Percentiles rank a stretch among this genome's conserved stretches.
Evolutionary conservation across 1,140 invertebrate species (phyloP).

Genomic region (Drosophila busckii): DNA sequence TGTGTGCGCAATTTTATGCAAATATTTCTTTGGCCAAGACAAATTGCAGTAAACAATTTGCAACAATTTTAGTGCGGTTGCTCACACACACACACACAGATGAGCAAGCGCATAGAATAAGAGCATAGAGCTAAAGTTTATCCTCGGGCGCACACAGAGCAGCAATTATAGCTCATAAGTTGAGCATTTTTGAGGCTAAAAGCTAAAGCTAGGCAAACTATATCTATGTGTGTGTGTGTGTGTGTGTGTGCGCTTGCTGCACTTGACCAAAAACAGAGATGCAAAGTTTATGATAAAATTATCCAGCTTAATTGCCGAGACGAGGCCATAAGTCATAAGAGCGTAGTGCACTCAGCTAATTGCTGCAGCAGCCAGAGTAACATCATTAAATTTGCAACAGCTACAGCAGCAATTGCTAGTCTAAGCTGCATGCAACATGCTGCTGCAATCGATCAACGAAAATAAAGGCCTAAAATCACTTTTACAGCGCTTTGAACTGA

Average conservation of each 20-base stretch:
- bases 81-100: too few species aligned
- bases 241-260: conserved; percentile 5
- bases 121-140: not conserved
- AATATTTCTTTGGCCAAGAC: conserved; percentile 71
- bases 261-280: conserved; percentile 49
- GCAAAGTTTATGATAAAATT: conserved; percentile 75
- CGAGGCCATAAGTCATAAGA: conserved; percentile 39
- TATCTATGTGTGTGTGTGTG: conserved; percentile 2
- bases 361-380: conserved; percentile 31
- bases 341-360: conserved; percentile 34
- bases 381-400: conserved; percentile 23
- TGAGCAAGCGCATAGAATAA: not conserved
- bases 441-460: too few species aligned
- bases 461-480: conserved; percentile 5
- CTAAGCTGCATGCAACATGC: too few species aligned
- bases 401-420: not conserved
- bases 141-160: conserved; percentile 16
- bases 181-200: conserved; percentile 51
- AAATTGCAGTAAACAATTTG: conserved; percentile 75
- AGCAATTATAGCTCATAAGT: conserved; percentile 62
- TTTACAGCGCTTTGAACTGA: conserved; percentile 48
- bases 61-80: conserved; percentile 54
- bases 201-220: conserved; percentile 19
- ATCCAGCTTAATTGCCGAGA: conserved; percentile 66
- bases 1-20: conserved; percentile 25